Evolutionary conservation across 2,113 vertebrate genomes (phyloP).

Genomic region (Atractosteus spatula): DNA sequence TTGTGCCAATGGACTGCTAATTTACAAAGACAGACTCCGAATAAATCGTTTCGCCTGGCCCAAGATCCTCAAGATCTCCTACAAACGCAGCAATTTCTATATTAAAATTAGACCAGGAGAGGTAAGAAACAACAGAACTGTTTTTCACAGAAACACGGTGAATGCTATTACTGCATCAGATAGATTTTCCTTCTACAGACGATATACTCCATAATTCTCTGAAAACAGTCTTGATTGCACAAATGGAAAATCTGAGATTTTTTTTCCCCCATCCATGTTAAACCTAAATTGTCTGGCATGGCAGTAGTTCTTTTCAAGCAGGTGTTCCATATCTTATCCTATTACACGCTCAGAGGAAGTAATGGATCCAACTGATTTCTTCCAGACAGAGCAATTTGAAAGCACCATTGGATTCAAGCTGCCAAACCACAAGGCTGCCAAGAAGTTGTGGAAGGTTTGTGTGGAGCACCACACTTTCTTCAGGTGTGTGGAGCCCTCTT

Average conservation of each 20-base stretch:
- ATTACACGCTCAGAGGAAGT: conserved; percentile 12
- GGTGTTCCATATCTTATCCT: neutral
- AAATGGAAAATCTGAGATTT: conserved; percentile 19
- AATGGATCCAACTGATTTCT: conserved; percentile 46
- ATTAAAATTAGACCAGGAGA: conserved; percentile 97
- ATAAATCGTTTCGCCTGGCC: conserved; percentile 99
- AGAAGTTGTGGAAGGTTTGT: conserved; percentile 95
- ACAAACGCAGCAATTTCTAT: conserved; percentile 97
- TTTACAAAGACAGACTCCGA: conserved; percentile 95
- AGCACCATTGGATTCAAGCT: conserved; percentile 97
- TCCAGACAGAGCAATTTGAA: conserved; percentile 93
- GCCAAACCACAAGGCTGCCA: conserved; percentile 90
- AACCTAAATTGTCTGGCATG: neutral
- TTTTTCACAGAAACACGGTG: too few relatives aligned
- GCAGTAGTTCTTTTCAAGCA: neutral
- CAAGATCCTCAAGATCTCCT: conserved; percentile 98
- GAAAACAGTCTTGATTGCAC: neutral
- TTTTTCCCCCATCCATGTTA: neutral
- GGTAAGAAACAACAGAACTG: conserved; percentile 57
- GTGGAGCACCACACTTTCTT: conserved; percentile 98
- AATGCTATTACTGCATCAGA: too few relatives aligned
- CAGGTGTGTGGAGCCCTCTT: conserved; percentile 67
- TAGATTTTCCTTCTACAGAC: too few relatives aligned
- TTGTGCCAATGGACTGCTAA: conserved; percentile 90
- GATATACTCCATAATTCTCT: neutral